phyloP scores from a whole-genome alignment of 2,113 vertebrate genomes.

The Tyrannus savana region DNA sequence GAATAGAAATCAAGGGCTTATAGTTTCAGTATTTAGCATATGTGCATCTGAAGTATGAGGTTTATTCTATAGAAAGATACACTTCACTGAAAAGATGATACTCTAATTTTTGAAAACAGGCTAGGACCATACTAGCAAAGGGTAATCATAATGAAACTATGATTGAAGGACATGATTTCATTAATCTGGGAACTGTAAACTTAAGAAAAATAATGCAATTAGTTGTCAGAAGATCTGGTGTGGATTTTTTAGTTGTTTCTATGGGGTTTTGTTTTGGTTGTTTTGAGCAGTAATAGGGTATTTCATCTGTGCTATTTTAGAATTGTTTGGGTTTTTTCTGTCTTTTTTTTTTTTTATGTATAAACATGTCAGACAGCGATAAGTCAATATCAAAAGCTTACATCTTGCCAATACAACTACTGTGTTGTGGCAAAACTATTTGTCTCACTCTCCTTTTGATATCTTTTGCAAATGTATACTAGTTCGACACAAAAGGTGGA shows the following conservation, averaged over 20 bases:
- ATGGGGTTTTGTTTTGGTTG: not conserved
- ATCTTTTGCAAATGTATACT: not conserved
- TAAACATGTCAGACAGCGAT: not conserved
- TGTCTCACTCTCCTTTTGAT: not conserved
- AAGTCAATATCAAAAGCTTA: not conserved
- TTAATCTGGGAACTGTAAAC: not conserved
- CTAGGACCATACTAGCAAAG: not conserved
- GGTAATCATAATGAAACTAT: not conserved
- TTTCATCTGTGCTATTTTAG: not conserved
- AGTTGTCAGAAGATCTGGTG: not conserved
- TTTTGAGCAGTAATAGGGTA: accelerated
- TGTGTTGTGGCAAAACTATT: not conserved
- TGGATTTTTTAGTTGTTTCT: not conserved
- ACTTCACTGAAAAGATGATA: not conserved
- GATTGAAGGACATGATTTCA: not conserved
- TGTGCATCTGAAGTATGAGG: not conserved
- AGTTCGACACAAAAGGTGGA: not conserved
- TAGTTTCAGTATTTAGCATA: not conserved
- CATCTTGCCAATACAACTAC: not conserved
- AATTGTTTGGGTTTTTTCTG: not conserved
- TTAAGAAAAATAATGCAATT: not conserved
- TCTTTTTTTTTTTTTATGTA: not conserved
- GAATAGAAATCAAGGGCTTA: not conserved
- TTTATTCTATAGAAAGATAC: not conserved
- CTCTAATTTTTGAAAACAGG: not conserved